These are phyloP conservation scores for Helostoma temminkii DNA, from an alignment of 2,797 vertebrate species.

Conservation along the genomic window DNA sequence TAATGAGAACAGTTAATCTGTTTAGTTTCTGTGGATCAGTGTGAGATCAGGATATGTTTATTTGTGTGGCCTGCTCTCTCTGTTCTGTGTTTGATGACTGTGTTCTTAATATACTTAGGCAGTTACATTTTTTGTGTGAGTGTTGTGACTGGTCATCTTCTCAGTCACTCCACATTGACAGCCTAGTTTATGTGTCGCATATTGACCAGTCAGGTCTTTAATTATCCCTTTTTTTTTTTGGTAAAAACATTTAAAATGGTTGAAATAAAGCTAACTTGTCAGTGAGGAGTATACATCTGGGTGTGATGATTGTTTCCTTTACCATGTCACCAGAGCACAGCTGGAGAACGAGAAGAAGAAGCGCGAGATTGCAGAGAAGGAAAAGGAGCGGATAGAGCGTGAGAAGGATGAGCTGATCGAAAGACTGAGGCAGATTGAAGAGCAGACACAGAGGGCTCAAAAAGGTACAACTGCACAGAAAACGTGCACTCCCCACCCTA, in stretches of 20 bases:
- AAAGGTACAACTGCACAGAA: conserved; percentile 83
- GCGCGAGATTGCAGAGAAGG: conserved; percentile 93
- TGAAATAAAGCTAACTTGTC: too few species aligned
- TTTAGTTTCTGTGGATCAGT: too few species aligned
- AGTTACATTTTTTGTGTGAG: too few species aligned
- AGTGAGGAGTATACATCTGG: too few species aligned
- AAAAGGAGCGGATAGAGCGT: conserved; percentile 95
- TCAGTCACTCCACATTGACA: too few species aligned
- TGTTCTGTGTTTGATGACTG: not conserved
- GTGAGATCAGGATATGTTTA: not conserved
- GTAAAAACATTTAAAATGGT: too few species aligned
- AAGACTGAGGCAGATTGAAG: conserved; percentile 94
- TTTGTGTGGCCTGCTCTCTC: not conserved
- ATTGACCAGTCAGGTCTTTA: not conserved
- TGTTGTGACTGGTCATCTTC: too few species aligned
- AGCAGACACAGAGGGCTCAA: conserved; percentile 94
- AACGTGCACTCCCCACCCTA: too few species aligned
- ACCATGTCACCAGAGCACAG: conserved; percentile 85
- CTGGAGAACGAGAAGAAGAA: conserved; percentile 98
- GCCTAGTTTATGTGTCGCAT: not conserved
- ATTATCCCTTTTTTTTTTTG: not conserved
- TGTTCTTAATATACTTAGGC: not conserved
- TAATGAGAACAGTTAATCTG: too few species aligned
- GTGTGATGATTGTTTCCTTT: not conserved
- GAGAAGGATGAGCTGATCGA: conserved; percentile 97